These are phyloP conservation scores for Thalpophila matura DNA, from an alignment of 2,888 invertebrate species.

Conservation along the genomic window DNA sequence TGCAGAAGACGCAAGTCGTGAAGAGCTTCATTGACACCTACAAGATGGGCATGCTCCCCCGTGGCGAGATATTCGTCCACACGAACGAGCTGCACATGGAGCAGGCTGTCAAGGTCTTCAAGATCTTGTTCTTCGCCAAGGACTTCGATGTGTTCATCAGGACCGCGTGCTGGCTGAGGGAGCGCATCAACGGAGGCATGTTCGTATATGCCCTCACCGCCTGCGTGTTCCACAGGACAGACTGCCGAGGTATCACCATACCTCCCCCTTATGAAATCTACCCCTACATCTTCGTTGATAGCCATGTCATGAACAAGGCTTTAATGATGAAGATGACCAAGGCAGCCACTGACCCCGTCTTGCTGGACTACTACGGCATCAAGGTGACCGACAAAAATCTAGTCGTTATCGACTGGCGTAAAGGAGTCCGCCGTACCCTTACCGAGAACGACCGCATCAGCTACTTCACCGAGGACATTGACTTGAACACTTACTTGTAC, in stretches of 20 bases:
- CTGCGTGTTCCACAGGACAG: conserved; percentile 92
- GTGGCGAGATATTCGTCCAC: conserved; percentile 91
- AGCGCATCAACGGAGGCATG: conserved; percentile 93
- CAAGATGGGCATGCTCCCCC: conserved; percentile 91
- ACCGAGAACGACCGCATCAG: conserved; percentile 91
- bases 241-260: conserved; percentile 92
- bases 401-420: conserved; percentile 93
- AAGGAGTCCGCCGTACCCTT: conserved; percentile 90
- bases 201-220: conserved; percentile 93
- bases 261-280: conserved; percentile 95
- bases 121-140: conserved; percentile 92
- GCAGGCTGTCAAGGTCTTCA: conserved; percentile 92
- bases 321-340: conserved; percentile 92
- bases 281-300: conserved; percentile 94
- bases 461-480: conserved; percentile 95
- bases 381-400: conserved; percentile 89
- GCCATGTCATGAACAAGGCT: conserved; percentile 93
- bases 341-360: conserved; percentile 88
- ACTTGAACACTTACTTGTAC: conserved; percentile 93
- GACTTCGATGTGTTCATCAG: conserved; percentile 93
- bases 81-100: conserved; percentile 91
- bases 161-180: conserved; percentile 93
- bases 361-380: conserved; percentile 89
- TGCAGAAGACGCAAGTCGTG: conserved; percentile 90
- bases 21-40: conserved; percentile 90